Evolutionary conservation across 1,140 invertebrate species (phyloP).

Genomic region (Zaprionus kolodkinae): DNA sequence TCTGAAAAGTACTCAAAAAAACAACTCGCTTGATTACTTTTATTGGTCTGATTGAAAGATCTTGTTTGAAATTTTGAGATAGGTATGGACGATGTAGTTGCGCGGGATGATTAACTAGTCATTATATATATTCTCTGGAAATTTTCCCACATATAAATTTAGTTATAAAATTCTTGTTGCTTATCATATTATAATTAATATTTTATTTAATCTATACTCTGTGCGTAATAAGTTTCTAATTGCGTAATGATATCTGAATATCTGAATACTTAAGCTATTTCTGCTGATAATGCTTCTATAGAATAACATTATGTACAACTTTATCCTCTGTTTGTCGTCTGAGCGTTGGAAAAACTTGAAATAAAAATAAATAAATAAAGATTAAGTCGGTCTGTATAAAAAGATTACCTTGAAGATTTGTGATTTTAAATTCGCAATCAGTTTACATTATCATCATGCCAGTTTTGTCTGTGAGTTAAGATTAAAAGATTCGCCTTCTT

Average conservation of each 20-base stretch:
- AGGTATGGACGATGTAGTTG: not conserved
- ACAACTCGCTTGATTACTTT: not conserved
- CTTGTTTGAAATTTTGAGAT: not conserved
- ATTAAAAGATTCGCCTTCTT: no score
- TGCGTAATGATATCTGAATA: not conserved
- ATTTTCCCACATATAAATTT: not conserved
- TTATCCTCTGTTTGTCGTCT: constrained; percentile 11
- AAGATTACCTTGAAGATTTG: not conserved
- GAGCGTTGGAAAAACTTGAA: not conserved
- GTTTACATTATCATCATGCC: no score
- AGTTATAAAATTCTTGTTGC: not conserved
- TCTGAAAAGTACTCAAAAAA: not conserved
- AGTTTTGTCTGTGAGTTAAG: no score
- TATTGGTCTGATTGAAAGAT: not conserved
- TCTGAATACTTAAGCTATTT: not conserved
- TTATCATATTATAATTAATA: not conserved
- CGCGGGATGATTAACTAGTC: no score
- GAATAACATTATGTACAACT: not conserved
- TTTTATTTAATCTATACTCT: not conserved
- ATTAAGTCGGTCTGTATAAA: not conserved
- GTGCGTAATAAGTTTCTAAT: not conserved
- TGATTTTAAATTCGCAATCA: no score
- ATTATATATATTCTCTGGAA: not conserved
- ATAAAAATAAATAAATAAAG: no score
- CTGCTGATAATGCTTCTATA: not conserved